phyloP scores from a whole-genome alignment of 2,888 invertebrate species.

The Liposcelis brunnea region DNA sequence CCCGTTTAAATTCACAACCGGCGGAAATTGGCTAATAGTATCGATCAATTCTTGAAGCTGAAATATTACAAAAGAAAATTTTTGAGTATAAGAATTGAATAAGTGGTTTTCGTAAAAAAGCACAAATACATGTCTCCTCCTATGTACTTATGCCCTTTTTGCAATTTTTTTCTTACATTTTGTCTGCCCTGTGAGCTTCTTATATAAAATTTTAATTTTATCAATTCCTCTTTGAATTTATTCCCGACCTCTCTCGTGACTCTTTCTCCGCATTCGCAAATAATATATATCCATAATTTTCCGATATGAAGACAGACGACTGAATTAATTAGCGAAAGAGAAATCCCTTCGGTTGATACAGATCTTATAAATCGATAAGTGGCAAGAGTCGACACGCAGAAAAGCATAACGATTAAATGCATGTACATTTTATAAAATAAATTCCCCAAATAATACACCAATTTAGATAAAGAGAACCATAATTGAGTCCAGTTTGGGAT shows the following conservation, averaged over 20 bases:
- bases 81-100: no score
- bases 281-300: background rate
- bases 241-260: background rate
- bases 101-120: no score
- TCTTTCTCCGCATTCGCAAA: conserved; percentile 5
- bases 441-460: background rate
- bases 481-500: no score
- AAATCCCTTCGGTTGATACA: background rate
- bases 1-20: background rate
- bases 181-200: no score
- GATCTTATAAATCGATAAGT: background rate
- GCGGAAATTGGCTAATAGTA: background rate
- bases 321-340: background rate
- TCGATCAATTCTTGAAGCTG: background rate
- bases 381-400: background rate
- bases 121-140: no score
- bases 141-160: no score
- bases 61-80: no score
- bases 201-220: no score
- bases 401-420: background rate
- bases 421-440: background rate
- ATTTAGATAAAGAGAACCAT: no score
- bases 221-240: no score
- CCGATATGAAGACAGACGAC: background rate
- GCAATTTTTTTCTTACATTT: no score